Percentiles rank a stretch among this genome's conserved stretches.
Evolutionary conservation across 2,888 invertebrate species (phyloP).

Genomic region (Drosophila rellima): DNA sequence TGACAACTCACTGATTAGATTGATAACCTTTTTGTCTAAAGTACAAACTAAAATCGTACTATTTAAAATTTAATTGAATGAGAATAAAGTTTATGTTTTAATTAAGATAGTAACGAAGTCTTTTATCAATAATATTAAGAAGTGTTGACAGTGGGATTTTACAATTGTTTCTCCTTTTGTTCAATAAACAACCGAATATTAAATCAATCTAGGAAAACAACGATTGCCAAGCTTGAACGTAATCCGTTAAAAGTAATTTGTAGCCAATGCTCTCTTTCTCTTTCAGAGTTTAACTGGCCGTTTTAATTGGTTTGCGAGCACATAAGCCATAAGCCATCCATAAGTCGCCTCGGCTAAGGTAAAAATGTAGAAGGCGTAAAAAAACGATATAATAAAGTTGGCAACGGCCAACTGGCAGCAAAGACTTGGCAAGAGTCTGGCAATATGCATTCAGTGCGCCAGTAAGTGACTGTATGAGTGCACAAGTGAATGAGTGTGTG

Average conservation of each 20-base stretch:
- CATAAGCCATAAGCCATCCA: slow-evolving; percentile 69
- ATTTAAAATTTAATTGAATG: no score
- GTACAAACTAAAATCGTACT: no score
- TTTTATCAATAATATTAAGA: not conserved
- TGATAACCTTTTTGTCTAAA: no score
- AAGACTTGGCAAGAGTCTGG: slow-evolving; percentile 21
- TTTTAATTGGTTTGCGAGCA: slow-evolving; percentile 77
- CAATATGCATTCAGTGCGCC: slow-evolving; percentile 16
- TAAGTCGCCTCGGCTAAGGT: slow-evolving; percentile 61
- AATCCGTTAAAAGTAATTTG: slow-evolving; percentile 71
- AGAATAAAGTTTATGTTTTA: not conserved
- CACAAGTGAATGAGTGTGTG: not conserved
- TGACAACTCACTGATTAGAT: not conserved
- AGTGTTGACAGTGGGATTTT: no score
- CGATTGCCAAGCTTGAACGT: slow-evolving; percentile 8
- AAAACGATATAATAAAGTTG: slow-evolving; percentile 31
- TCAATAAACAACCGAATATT: slow-evolving; percentile 11
- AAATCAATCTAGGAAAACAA: slow-evolving; percentile 8
- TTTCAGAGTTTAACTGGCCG: slow-evolving; percentile 56
- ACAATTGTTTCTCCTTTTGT: not conserved
- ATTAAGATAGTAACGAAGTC: not conserved
- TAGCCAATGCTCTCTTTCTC: slow-evolving; percentile 32
- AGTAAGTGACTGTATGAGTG: slow-evolving; percentile 16
- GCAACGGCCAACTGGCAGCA: slow-evolving; percentile 41
- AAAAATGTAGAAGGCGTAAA: slow-evolving; percentile 38